phyloP scores from a whole-genome alignment of 2,113 vertebrate genomes.

The Ornithorhynchus anatinus region DNA sequence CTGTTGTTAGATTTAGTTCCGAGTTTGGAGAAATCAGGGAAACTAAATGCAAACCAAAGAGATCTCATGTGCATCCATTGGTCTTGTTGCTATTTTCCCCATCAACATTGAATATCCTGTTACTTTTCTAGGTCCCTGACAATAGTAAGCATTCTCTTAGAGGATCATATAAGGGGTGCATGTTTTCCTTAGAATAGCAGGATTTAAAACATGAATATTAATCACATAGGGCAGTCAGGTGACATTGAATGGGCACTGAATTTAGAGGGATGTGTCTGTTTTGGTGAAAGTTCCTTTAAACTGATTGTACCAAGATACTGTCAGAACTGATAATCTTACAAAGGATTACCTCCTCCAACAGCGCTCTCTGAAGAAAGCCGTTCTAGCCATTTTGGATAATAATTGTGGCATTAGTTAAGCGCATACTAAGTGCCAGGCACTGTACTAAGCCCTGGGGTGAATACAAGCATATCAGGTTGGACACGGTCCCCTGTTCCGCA shows the following conservation, averaged over 20 bases:
- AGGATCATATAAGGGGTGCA: background rate
- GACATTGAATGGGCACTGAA: constrained; percentile 31
- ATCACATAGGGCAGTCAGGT: constrained; percentile 7
- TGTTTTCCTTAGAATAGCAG: background rate
- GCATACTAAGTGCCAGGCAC: too few relatives aligned
- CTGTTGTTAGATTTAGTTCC: background rate
- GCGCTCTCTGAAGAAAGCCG: background rate
- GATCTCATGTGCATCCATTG: background rate
- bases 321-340: background rate
- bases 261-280: background rate
- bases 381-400: too few relatives aligned
- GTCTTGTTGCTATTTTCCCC: background rate
- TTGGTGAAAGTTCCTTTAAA: constrained; percentile 21
- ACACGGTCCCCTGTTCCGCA: too few relatives aligned
- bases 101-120: background rate
- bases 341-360: background rate
- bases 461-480: too few relatives aligned
- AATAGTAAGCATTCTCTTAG: background rate
- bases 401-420: too few relatives aligned
- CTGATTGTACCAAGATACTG: background rate
- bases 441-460: too few relatives aligned
- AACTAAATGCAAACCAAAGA: background rate
- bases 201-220: background rate
- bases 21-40: constrained; percentile 1
- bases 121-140: background rate